Evolutionary conservation across 2,888 invertebrate genomes (phyloP).

Genomic region (Eilema sororculum): DNA sequence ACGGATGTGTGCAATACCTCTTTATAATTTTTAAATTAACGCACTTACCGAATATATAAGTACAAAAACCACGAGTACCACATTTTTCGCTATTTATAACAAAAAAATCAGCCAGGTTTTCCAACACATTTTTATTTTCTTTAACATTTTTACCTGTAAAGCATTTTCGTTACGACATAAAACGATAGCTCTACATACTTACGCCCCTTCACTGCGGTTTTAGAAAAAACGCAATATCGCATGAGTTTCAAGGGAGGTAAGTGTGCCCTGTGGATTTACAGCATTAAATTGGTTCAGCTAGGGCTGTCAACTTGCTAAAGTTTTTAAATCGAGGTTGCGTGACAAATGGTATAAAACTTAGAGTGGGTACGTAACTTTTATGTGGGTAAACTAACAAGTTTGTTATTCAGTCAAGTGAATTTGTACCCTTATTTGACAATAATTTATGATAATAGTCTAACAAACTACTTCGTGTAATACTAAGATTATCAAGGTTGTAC

Average conservation of each 20-base stretch:
- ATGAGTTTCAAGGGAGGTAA: conserved; percentile 82
- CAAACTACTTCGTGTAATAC: background rate
- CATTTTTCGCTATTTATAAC: conserved; percentile 39
- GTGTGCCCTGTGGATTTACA: conserved; percentile 85
- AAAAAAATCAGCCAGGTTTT: conserved; percentile 45
- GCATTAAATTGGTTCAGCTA: conserved; percentile 81
- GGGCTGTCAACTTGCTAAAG: conserved; percentile 72
- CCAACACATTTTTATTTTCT: conserved; percentile 55
- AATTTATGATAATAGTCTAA: background rate
- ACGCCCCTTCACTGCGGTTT: conserved; percentile 72
- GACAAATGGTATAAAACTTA: conserved; percentile 61
- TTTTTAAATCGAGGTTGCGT: conserved; percentile 65
- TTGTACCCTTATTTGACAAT: conserved; percentile 51
- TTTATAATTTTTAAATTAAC: background rate
- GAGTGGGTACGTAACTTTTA: conserved; percentile 55
- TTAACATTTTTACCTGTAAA: conserved; percentile 57
- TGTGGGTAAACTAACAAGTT: conserved; percentile 53
- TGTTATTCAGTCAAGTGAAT: conserved; percentile 53
- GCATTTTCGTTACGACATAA: conserved; percentile 70
- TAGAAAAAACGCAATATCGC: conserved; percentile 85
- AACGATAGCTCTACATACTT: conserved; percentile 59
- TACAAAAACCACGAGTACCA: conserved; percentile 13
- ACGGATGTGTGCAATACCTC: too few species aligned
- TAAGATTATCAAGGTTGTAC: too few species aligned
- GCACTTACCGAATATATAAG: background rate